Evolutionary conservation across 2,113 vertebrate genomes (phyloP), one percentile per base, ranked within the genome.

Genomic region (Empidonax traillii): DNA sequence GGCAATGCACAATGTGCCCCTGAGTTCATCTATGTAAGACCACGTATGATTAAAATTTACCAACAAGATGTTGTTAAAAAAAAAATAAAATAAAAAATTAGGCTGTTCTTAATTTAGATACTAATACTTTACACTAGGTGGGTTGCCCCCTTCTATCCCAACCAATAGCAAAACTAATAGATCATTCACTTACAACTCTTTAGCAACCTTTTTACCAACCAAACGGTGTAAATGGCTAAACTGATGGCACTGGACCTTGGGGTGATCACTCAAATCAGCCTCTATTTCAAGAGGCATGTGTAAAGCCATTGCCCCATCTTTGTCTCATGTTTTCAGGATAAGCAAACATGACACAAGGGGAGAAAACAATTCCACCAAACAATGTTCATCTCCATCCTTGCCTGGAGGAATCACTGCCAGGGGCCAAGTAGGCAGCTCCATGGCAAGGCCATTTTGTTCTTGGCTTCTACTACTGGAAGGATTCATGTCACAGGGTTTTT

Each of bases 331-430:
- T 83, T 90, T 75, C 63, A 73, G 33, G 33, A 61, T 6, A 68
- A 41, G 20, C 43, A 46, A 71, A 43, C 24, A 28, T 9, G 20
- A 92, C 49, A 46, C 22, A 41, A 35, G 19, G 43, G 73, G 28
- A 69, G 7, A 21, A 74, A 71, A 87, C 39, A 58, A 23, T 12
- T 77, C 10, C 65, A 44, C 16, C 49, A 77, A 87, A 66, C 0
- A 1, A 49, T 0, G 0, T 8, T 47, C 22, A 28, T 39, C 22
- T 25, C 20, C 46, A 69, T 25, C 46, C 59, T 56, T 6, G 0
- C 28, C 59, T 30, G 58, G 28, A 84, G 23, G 31, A 47, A 51
- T 51, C n/a, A 7, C 47, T 31, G 56, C 46, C 62, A 72, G 58
- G 43, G 43, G 17, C 22, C 0, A 1, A 82, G 46, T 28, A 21